A percentile compares a stretch with the other conserved stretches of the same genome.
Evolutionary conservation across 1,140 invertebrate genomes (phyloP).

Genomic region (Psix sp.): DNA sequence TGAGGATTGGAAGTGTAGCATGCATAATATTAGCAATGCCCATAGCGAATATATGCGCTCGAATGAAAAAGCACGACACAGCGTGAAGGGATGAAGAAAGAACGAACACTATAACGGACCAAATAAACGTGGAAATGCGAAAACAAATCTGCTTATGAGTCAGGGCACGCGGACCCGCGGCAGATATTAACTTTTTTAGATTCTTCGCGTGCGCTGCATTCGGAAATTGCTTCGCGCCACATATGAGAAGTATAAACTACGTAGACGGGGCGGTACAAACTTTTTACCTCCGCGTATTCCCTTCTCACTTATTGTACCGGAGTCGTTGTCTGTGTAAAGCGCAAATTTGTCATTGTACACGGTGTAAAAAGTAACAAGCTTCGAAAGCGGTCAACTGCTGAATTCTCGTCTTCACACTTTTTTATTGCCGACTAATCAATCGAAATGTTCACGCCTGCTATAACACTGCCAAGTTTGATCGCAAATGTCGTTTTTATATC

Average conservation of each 20-base stretch:
- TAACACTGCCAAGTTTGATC: too few relatives aligned
- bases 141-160: constrained; percentile 74
- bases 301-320: constrained; percentile 22
- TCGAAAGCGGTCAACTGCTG: constrained; percentile 10
- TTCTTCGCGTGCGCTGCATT: constrained; percentile 65
- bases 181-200: constrained; percentile 74
- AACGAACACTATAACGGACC: constrained; percentile 50
- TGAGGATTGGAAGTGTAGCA: constrained; percentile 37
- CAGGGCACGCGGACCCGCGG: constrained; percentile 63
- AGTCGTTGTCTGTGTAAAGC: constrained; percentile 16
- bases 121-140: constrained; percentile 69
- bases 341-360: constrained; percentile 12
- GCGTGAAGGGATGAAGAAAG: constrained; percentile 24
- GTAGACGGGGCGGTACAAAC: constrained; percentile 35
- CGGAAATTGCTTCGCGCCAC: constrained; percentile 47
- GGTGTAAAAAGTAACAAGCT: constrained; percentile 30
- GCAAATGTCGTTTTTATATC: constrained; percentile 3
- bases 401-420: constrained; percentile 24
- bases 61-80: constrained; percentile 19
- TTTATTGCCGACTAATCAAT: constrained; percentile 11
- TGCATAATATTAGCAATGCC: constrained; percentile 51
- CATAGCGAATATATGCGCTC: constrained; percentile 13
- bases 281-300: constrained; percentile 22
- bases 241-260: constrained; percentile 60
- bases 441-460: too few relatives aligned